Base-by-base conservation (phyloP, 2,113 vertebrate species). In the Sterna hirundo region DNA sequence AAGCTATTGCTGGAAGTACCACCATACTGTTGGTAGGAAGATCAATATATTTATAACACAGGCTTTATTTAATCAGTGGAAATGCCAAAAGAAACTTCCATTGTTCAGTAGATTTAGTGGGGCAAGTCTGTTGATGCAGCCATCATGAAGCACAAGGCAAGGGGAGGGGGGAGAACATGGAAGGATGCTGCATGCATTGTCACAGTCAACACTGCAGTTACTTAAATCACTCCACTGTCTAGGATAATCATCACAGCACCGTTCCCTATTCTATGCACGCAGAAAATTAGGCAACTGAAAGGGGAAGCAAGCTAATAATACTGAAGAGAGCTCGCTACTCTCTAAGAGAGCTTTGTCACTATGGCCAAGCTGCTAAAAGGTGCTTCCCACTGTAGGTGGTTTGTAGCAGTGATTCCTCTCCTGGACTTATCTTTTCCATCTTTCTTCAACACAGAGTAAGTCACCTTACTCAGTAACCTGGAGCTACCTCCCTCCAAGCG, bases 361-460 rank as follows among this genome's bases (percentile, higher is more conserved):
- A 44, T 2, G 10, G 11, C 20, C 58, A 83, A 40, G 51, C 22
- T 20, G 8, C 60, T 25, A 42, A 27, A 58, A 94, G 4, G 5
- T 46, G 3, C 18, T 57, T 77, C 29, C 54, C 0, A 0, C 44
- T 77, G 23, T 5, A 42, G 4, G 1, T 9, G 15, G 38, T 30
- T 88, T 6, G 3, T 10, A 34, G 38, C 46, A 83, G 46, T 12
- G 36, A 65, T 25, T 92, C 44, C 8, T 61, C 49, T 65, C 36
- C 44, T 10, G 4, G 9, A 15, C 36, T 69, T 21, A 18, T 6
- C 9, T 51, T 66, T 68, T 62, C 19, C 55, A 49, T 20, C 57
- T 51, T 54, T 79, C n/a, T 86, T 49, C 47, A 92, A 38, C 7
- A 34, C 5, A 19, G 15, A 70, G 15, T 1, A 89, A 84, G 64